Evolutionary conservation across 1,140 invertebrate genomes (phyloP).

Genomic region (Drosophila aff.): DNA sequence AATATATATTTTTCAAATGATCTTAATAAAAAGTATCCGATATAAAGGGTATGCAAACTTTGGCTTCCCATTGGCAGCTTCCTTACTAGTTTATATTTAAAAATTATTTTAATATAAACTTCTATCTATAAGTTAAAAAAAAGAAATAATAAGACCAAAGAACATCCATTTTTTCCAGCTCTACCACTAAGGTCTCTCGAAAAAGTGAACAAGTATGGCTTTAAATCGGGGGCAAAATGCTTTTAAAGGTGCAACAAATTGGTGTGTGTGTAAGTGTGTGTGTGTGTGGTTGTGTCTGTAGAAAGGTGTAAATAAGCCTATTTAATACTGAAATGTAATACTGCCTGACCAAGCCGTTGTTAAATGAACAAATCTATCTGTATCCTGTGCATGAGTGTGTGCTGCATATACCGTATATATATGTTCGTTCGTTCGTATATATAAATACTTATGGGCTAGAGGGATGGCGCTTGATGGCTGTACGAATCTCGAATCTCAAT

Average conservation of each 20-base stretch:
- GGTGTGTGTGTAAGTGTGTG: not conserved
- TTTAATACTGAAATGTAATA: slow-evolving; percentile 51
- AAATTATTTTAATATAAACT: not conserved
- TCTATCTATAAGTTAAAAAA: not conserved
- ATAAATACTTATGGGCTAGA: slow-evolving; percentile 19
- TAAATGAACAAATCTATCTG: slow-evolving; percentile 42
- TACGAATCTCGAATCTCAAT: slow-evolving; percentile 23
- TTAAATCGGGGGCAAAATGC: slow-evolving; percentile 26
- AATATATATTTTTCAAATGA: too few relatives aligned
- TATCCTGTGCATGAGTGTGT: slow-evolving; percentile 19
- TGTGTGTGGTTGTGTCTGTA: slow-evolving; percentile 3
- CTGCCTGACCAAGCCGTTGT: slow-evolving; percentile 24
- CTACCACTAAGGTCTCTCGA: not conserved
- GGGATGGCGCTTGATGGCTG: slow-evolving; percentile 15
- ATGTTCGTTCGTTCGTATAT: not conserved
- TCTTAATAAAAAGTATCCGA: too few relatives aligned
- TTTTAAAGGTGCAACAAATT: slow-evolving; percentile 58
- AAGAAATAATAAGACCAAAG: too few relatives aligned
- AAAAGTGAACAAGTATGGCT: slow-evolving; percentile 44
- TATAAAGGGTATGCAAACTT: too few relatives aligned
- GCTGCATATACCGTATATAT: slow-evolving; percentile 7
- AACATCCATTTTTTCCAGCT: not conserved
- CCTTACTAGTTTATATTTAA: not conserved
- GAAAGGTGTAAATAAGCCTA: slow-evolving; percentile 31
- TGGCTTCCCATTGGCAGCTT: too few relatives aligned